A percentile compares a stretch with the other conserved stretches of the same genome.
phyloP scores from a whole-genome alignment of 2,113 vertebrate genomes.

The Microtus ochrogaster region DNA sequence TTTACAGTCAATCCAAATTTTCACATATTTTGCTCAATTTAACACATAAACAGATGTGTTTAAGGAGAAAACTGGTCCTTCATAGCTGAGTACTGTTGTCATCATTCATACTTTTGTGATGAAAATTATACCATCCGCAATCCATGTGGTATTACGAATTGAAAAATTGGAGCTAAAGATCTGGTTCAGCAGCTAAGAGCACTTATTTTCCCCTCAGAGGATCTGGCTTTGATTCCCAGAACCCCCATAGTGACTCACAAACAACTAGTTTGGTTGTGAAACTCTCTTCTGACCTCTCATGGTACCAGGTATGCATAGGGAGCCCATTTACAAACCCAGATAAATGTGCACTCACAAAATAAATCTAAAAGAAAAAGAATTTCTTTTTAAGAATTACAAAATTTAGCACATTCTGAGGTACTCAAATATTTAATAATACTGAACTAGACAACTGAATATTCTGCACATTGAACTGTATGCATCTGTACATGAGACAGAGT shows the following conservation, averaged over 20 bases:
- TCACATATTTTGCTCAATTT: slow-evolving; percentile 74
- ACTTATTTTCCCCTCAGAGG: neutral
- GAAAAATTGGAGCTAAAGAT: neutral
- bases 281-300: no score
- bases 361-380: neutral
- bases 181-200: neutral
- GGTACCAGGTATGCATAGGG: neutral
- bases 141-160: neutral
- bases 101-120: slow-evolving; percentile 62
- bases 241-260: no score
- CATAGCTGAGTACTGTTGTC: slow-evolving; percentile 65
- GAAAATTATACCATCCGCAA: neutral
- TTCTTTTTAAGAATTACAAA: neutral
- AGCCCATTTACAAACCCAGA: neutral
- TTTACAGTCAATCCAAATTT: slow-evolving; percentile 73
- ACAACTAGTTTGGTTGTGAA: neutral
- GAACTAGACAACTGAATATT: neutral
- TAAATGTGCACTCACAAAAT: no score
- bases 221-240: neutral
- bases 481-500: neutral
- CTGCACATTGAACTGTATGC: neutral
- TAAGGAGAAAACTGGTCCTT: slow-evolving; percentile 77
- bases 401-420: neutral
- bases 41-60: slow-evolving; percentile 76
- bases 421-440: neutral